Base-by-base conservation (phyloP, 2,113 vertebrate genomes). In the Paedocypris sp. region DNA sequence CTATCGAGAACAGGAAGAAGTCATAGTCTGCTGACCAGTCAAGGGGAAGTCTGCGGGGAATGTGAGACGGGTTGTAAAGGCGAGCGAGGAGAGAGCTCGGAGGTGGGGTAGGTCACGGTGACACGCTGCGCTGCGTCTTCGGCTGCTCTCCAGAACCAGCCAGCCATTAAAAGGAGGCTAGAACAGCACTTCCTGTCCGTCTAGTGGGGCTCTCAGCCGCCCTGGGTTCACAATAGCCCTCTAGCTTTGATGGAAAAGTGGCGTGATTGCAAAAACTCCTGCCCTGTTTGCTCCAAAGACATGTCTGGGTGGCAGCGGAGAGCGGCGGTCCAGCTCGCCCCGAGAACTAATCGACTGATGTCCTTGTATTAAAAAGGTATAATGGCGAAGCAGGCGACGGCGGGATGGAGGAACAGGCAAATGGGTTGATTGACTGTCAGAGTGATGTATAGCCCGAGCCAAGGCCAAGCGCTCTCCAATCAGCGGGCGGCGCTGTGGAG, bases 391-490 rank as follows among this genome's bases (percentile, higher is more conserved):
- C 60, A 8, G 57, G 67, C 35, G 28, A 20, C 32, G 60, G 45
- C 62, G 68, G 72, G 70, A 32, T 51, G 18, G 15, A 63, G 73
- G 73, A 75, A 75, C 64, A 46, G 75, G 62, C 62, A 56, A 69
- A 67, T 68, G 62, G 76, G 68, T 64, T 72, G 64, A 71, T 73
- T 75, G 73, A 67, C 65, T 77, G 76, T 78, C 74, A 72, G 67
- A 60, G 64, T 73, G 71, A 79, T 79, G 81, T 74, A 79, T 39
- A 74, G 77, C 72, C 65, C 64, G 57, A 69, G 76, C 75, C 79
- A 79, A 81, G 82, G 80, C 80, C 76, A 78, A 69, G 59, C 47
- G 16, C 69, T 71, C 73, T 69, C 77, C 60, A 20, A 57, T 54
- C 36, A 43, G 63, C 46, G n/a, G 22, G 23, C 53, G 39, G 22